phyloP scores from a whole-genome alignment of 2,888 invertebrate genomes.

The Acronicta leporina region DNA sequence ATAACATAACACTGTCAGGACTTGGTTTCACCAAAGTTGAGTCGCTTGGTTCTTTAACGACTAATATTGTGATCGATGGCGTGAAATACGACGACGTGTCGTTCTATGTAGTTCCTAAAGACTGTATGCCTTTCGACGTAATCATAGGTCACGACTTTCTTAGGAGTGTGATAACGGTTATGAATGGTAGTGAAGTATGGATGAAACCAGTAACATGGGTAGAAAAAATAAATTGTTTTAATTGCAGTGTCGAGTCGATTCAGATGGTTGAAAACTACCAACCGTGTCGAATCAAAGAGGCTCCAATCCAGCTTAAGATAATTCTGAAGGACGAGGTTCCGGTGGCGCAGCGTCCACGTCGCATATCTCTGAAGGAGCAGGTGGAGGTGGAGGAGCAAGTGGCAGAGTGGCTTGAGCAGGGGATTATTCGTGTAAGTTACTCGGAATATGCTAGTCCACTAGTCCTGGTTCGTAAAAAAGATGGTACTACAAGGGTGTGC shows the following conservation, averaged over 20 bases:
- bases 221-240: slow-evolving; percentile 11
- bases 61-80: slow-evolving; percentile 4
- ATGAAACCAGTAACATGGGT: slow-evolving; percentile 13
- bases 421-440: too few species aligned
- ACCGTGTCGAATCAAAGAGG: slow-evolving; percentile 36
- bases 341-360: slow-evolving; percentile 39
- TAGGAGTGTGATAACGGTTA: slow-evolving; percentile 10
- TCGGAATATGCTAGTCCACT: too few species aligned
- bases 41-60: background rate
- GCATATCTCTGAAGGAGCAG: slow-evolving; percentile 6
- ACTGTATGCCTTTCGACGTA: slow-evolving; percentile 27
- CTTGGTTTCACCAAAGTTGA: slow-evolving; percentile 5
- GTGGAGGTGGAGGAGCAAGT: background rate
- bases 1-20: slow-evolving; percentile 5
- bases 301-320: slow-evolving; percentile 47
- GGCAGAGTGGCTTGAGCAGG: too few species aligned
- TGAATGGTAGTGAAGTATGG: slow-evolving; percentile 17
- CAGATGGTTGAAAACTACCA: slow-evolving; percentile 27
- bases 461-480: too few species aligned
- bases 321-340: slow-evolving; percentile 48
- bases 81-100: background rate
- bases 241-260: slow-evolving; percentile 3
- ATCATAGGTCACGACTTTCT: slow-evolving; percentile 40
- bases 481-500: too few species aligned
- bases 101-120: slow-evolving; percentile 5